Evolutionary conservation across 2,113 vertebrate genomes (phyloP), one percentile per base, ranked within the genome.

Genomic region (Monarcha castaneiventris): DNA sequence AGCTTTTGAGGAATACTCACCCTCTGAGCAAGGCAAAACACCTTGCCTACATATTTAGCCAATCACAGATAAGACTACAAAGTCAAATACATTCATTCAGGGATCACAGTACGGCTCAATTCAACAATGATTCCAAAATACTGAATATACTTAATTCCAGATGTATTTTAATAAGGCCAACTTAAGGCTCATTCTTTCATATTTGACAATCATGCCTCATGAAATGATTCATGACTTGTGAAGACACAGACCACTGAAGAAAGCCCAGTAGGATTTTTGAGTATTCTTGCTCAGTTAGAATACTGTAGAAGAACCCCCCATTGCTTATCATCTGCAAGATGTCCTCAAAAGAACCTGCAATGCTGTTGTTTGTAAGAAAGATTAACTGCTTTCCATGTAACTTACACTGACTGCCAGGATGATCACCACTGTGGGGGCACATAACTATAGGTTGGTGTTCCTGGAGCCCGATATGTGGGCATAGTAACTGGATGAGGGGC

Each of bases 351-450:
- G n/a, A 89, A 77, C 33, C 25, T 75, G 75, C 51, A 81, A 46
- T 10, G 16, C 23, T 58, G 54, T 5, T 11, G 71, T 75, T 85
- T 75, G 29, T 15, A 75, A 71, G 37, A 48, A 84, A 39, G 4
- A 41, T 30, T 7, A 71, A 59, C 3, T 25, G n/a, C 10, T 88
- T 95, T 58, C 46, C 61, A 30, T 25, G 58, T 58, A 54, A 98
- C 98, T 98, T 98, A 99, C 98, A 90, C 97, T 98, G 98, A 90
- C 97, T 98, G 98, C 97, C 97, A 97, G 95, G 95, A 94, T 93
- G 96, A 98, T 99, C 99, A 99, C 99, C 99, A 99, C 97, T 99
- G 99, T 22, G 99, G 98, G 97, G 99, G 98, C 97, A 99, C 99
- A 82, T 99, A 99, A 98, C 99, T 99, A 99, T 99, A 99, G 94